phyloP scores from a whole-genome alignment of 1,140 invertebrate species.

The Solenopsis fugax region DNA sequence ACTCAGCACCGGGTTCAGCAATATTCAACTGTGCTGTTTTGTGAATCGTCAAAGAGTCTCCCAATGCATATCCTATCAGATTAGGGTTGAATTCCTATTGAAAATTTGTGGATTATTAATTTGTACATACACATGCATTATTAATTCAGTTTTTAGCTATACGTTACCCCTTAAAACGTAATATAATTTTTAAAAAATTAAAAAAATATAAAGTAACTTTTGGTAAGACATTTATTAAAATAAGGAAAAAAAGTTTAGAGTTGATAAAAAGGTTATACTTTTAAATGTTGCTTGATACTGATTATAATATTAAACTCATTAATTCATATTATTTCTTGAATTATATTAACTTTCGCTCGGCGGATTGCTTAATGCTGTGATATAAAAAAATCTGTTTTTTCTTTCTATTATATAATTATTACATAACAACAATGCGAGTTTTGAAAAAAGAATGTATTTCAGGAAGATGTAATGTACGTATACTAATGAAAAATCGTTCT shows the following conservation, averaged over 20 bases:
- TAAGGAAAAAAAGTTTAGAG: background rate
- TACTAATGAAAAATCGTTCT: background rate
- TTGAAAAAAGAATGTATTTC: background rate
- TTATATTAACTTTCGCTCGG: slow-evolving; percentile 2
- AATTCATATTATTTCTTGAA: background rate
- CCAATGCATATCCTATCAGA: slow-evolving; percentile 88
- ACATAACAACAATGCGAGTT: background rate
- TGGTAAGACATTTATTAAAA: background rate
- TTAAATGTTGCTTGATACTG: slow-evolving; percentile 7
- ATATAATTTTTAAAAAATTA: background rate
- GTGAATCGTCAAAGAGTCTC: slow-evolving; percentile 85
- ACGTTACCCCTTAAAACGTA: background rate
- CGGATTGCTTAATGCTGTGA: background rate
- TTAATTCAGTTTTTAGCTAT: background rate
- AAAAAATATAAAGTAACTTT: background rate
- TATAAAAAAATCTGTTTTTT: background rate
- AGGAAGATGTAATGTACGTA: background rate
- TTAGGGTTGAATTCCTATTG: slow-evolving; percentile 89
- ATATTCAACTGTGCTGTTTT: slow-evolving; percentile 88
- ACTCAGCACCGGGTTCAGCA: slow-evolving; percentile 88
- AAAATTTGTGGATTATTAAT: slow-evolving; percentile 16
- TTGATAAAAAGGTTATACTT: background rate
- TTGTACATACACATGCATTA: background rate
- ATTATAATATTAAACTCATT: background rate
- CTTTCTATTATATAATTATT: slow-evolving; percentile 5